phyloP scores from a whole-genome alignment of 2,797 vertebrate species.

The Bradypus variegatus region DNA sequence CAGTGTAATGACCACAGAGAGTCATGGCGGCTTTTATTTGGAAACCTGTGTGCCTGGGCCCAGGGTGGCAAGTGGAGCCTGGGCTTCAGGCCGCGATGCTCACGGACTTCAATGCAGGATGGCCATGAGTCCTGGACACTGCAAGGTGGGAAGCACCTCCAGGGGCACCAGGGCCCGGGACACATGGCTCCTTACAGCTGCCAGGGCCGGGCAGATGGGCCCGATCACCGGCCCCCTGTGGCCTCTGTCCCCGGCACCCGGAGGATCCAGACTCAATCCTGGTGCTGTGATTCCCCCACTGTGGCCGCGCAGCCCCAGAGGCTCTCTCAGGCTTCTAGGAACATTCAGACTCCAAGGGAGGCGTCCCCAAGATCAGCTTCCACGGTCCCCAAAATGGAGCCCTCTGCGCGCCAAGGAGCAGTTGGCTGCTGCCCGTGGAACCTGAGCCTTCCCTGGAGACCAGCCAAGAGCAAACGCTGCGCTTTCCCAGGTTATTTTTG shows the following conservation, averaged over 20 bases:
- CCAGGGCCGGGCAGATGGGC: background rate
- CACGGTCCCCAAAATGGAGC: background rate
- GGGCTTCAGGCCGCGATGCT: background rate
- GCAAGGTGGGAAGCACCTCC: background rate
- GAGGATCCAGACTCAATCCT: background rate
- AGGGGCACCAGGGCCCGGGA: background rate
- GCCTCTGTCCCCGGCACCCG: background rate
- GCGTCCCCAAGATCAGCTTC: background rate
- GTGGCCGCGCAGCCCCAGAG: background rate
- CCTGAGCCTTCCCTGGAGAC: background rate
- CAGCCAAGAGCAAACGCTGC: background rate
- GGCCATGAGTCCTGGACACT: background rate
- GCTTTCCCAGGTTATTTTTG: background rate
- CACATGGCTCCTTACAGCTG: background rate
- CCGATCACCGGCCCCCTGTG: background rate
- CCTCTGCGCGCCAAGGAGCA: background rate
- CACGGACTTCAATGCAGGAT: background rate
- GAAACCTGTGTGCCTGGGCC: background rate
- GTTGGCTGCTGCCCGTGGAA: background rate
- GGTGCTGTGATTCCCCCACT: background rate
- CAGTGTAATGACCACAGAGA: background rate
- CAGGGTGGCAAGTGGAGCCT: background rate
- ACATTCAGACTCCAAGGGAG: background rate
- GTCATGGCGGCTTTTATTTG: background rate
- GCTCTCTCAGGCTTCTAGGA: background rate